Conservation (phyloP, 2,888 invertebrate genomes). For the Drosophila atroscutellata region DNA sequence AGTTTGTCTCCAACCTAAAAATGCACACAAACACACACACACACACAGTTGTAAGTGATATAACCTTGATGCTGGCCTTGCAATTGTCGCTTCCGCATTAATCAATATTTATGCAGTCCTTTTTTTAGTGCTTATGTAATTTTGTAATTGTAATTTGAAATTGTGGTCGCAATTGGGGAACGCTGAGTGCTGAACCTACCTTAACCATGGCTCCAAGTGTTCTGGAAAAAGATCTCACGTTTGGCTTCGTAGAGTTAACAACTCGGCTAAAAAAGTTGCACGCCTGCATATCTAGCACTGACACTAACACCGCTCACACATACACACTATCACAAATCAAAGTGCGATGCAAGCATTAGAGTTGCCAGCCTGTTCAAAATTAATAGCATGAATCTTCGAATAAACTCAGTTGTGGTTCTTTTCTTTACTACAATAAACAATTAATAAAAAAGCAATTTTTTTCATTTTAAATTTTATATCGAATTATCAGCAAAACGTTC, state of each 20-base stretch:
- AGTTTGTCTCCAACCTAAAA: slow-evolving; percentile 93
- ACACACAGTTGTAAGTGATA: slow-evolving; percentile 9
- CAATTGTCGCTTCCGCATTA: slow-evolving; percentile 39
- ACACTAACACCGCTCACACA: slow-evolving; percentile 45
- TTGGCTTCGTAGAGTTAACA: slow-evolving; percentile 63
- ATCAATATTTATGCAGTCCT: slow-evolving; percentile 58
- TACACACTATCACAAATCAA: slow-evolving; percentile 12
- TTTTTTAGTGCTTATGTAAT: slow-evolving; percentile 61
- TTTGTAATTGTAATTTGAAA: not conserved
- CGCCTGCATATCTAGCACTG: slow-evolving; percentile 62
- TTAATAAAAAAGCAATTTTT: slow-evolving; percentile 13
- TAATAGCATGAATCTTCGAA: slow-evolving; percentile 7
- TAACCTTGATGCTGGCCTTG: slow-evolving; percentile 65
- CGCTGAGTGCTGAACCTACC: slow-evolving; percentile 61
- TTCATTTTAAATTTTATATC: slow-evolving; percentile 33
- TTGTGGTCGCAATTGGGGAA: not conserved
- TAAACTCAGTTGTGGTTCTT: slow-evolving; percentile 10
- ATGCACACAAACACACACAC: slow-evolving; percentile 23
- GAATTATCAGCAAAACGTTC: slow-evolving; percentile 81
- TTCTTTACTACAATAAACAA: slow-evolving; percentile 34
- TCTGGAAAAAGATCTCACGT: slow-evolving; percentile 76
- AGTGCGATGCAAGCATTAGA: slow-evolving; percentile 45
- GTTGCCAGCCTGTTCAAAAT: slow-evolving; percentile 55
- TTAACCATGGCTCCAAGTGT: slow-evolving; percentile 83
- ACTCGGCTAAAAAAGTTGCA: slow-evolving; percentile 68